Percentiles rank a stretch among this genome's conserved stretches.
phyloP scores from a whole-genome alignment of 2,113 vertebrate species.

The Clarias magur region DNA sequence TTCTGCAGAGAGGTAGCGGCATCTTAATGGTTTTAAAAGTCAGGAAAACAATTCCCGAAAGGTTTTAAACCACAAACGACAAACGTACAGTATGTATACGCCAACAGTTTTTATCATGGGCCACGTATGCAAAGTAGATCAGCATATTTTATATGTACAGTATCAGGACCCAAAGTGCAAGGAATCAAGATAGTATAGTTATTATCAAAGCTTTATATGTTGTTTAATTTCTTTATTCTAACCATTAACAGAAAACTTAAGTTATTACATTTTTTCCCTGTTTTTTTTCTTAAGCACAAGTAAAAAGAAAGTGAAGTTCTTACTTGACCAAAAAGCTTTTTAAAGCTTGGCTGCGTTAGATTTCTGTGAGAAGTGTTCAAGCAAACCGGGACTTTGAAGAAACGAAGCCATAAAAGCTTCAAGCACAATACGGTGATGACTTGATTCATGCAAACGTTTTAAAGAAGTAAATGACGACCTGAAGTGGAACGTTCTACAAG shows the following conservation, averaged over 20 bases:
- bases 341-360: not conserved
- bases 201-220: not conserved
- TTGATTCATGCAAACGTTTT: too few species aligned
- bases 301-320: not conserved
- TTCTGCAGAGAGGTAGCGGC: conserved; percentile 77
- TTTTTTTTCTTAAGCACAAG: not conserved
- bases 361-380: too few species aligned
- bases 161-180: not conserved
- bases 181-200: not conserved
- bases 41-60: not conserved
- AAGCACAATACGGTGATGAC: too few species aligned
- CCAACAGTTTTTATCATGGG: not conserved
- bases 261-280: not conserved
- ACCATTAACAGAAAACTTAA: not conserved
- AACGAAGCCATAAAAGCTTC: too few species aligned
- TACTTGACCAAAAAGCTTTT: not conserved
- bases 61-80: not conserved
- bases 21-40: too few species aligned
- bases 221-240: not conserved
- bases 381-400: too few species aligned
- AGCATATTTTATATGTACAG: not conserved
- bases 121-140: not conserved
- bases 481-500: too few species aligned
- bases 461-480: too few species aligned
- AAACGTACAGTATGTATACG: not conserved